Conservation (phyloP, 1,140 invertebrate genomes). For the Panagrolaimus sp. region DNA sequence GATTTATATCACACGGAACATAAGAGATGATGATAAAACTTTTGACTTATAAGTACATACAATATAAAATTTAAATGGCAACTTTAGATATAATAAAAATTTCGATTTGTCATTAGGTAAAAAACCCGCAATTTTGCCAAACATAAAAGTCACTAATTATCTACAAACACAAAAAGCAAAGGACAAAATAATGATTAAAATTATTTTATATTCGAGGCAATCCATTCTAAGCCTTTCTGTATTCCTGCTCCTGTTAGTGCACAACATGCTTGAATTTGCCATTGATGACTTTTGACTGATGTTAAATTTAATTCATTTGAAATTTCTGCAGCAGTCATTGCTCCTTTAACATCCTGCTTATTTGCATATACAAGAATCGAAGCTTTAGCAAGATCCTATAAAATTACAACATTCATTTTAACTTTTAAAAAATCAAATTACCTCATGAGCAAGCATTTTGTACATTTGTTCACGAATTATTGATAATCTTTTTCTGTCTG, state of each 20-base stretch:
- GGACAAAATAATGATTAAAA: no score
- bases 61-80: no score
- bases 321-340: conserved; percentile 91
- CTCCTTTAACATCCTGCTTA: conserved; percentile 90
- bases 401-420: conserved; percentile 33
- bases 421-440: conserved; percentile 36
- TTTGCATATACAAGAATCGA: conserved; percentile 92
- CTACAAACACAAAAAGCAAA: no score
- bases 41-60: no score
- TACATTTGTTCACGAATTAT: conserved; percentile 88
- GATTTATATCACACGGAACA: no score
- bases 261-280: conserved; percentile 98
- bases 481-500: conserved; percentile 79
- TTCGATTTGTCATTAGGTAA: no score
- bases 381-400: conserved; percentile 81
- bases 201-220: conserved; percentile 24
- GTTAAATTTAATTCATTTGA: conserved; percentile 88
- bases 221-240: conserved; percentile 87
- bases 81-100: no score
- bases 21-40: no score
- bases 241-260: conserved; percentile 96
- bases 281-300: conserved; percentile 89
- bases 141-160: no score
- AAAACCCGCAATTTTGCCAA: no score
- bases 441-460: conserved; percentile 80